These are phyloP conservation scores for Styela plicata DNA, from an alignment of 23 tunicate species.

Conservation along the genomic window DNA sequence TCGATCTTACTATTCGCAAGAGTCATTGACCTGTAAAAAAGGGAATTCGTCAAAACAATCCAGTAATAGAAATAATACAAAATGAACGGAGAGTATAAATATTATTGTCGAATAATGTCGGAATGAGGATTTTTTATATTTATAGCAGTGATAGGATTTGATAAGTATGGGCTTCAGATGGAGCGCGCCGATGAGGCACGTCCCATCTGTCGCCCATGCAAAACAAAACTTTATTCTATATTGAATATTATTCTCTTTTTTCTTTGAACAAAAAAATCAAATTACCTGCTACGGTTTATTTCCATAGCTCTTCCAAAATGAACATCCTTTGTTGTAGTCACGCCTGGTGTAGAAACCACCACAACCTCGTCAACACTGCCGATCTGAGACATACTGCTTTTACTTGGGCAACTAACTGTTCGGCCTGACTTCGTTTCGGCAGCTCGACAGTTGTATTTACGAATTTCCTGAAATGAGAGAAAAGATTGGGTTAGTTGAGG, in stretches of 20 bases:
- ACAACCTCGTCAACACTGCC: conserved; percentile 23
- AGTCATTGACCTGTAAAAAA: conserved; percentile 6
- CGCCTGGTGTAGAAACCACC: conserved; percentile 26
- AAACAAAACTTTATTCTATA: too few relatives aligned
- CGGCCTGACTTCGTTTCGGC: conserved; percentile 33
- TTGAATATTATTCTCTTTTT: background rate
- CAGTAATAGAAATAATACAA: too few relatives aligned
- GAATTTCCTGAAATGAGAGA: conserved; percentile 67
- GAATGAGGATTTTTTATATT: too few relatives aligned
- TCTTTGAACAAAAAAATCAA: background rate
- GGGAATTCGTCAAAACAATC: too few relatives aligned
- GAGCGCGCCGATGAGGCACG: too few relatives aligned
- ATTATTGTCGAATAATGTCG: too few relatives aligned
- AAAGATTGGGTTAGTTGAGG: too few relatives aligned
- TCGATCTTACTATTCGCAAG: background rate
- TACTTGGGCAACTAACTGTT: conserved; percentile 3
- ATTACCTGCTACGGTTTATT: conserved; percentile 1
- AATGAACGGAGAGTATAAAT: too few relatives aligned
- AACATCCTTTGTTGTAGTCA: conserved; percentile 32
- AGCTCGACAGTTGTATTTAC: conserved; percentile 51
- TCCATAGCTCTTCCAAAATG: conserved; percentile 6
- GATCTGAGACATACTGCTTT: conserved; percentile 19
- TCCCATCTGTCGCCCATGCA: too few relatives aligned
- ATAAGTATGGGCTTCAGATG: too few relatives aligned
- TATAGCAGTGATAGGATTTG: too few relatives aligned